A percentile compares a stretch with the other conserved stretches of the same genome.
These are phyloP conservation scores for Crotalus viridis DNA, from an alignment of 2,113 vertebrate genomes.

Conservation along the genomic window DNA sequence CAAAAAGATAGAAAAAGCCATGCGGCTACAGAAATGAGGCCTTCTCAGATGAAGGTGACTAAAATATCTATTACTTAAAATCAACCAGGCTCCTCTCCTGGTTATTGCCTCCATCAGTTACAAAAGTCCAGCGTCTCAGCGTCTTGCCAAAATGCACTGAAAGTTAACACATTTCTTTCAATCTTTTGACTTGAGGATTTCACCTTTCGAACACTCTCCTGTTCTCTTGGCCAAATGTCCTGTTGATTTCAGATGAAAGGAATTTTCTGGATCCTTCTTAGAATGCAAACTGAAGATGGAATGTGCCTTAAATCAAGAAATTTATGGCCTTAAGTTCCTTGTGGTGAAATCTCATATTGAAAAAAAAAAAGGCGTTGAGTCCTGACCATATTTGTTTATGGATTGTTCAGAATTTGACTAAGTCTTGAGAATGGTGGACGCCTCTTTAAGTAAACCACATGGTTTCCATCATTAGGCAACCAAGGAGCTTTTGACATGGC, in stretches of 20 bases:
- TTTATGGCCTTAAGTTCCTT: background rate
- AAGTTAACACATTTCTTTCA: background rate
- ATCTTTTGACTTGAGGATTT: background rate
- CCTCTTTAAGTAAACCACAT: background rate
- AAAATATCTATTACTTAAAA: background rate
- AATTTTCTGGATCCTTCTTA: background rate
- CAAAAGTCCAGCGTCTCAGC: background rate
- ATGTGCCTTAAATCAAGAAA: background rate
- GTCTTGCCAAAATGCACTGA: background rate
- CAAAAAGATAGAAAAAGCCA: background rate
- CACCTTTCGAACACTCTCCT: background rate
- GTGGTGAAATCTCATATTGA: background rate
- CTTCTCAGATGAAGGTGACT: background rate
- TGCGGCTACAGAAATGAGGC: background rate
- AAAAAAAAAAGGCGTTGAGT: background rate
- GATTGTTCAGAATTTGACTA: background rate
- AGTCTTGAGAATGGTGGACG: background rate
- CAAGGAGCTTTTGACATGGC: conserved; percentile 4
- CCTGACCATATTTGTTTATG: background rate
- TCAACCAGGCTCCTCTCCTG: background rate
- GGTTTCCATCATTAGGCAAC: no score
- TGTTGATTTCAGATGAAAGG: background rate
- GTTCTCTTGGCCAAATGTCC: background rate
- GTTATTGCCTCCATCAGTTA: background rate
- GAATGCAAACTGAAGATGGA: background rate